Conservation (phyloP, 1,140 invertebrate species). For the Cherax destructor region DNA sequence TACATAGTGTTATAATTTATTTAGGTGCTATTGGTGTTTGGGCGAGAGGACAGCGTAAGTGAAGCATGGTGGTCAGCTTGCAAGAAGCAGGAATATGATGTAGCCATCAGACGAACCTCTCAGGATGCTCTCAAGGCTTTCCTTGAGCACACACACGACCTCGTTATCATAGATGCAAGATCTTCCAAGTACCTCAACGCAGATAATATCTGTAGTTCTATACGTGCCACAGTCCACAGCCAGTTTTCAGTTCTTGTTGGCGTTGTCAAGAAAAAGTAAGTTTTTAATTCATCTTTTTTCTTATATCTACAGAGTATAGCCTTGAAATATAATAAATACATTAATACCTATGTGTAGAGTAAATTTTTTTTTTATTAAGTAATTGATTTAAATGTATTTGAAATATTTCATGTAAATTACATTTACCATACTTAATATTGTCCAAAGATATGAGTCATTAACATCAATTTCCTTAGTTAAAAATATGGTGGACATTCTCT, state of each 20-base stretch:
- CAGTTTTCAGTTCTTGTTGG: conserved; percentile 62
- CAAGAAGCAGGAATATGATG: conserved; percentile 14
- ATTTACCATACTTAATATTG: no score
- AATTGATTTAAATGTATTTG: no score
- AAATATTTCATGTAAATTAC: no score
- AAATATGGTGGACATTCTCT: no score
- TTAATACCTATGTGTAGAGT: no score
- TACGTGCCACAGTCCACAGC: conserved; percentile 14
- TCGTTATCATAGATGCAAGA: conserved; percentile 43
- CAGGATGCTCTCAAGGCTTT: conserved; percentile 22
- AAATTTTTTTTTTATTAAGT: no score
- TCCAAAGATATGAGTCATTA: no score
- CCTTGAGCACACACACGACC: conserved; percentile 21
- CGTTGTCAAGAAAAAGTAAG: conserved; percentile 70
- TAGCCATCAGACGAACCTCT: background rate
- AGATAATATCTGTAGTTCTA: background rate
- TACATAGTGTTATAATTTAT: background rate
- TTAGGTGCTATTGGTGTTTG: conserved; percentile 47
- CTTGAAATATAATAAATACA: no score
- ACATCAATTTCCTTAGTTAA: no score
- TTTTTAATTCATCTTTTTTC: background rate
- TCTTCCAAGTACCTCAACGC: conserved; percentile 20
- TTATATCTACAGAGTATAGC: no score
- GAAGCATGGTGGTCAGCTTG: conserved; percentile 27
- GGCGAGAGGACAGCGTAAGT: conserved; percentile 18